phyloP scores from a whole-genome alignment of 2,797 vertebrate genomes.

The Delichon dasypus region DNA sequence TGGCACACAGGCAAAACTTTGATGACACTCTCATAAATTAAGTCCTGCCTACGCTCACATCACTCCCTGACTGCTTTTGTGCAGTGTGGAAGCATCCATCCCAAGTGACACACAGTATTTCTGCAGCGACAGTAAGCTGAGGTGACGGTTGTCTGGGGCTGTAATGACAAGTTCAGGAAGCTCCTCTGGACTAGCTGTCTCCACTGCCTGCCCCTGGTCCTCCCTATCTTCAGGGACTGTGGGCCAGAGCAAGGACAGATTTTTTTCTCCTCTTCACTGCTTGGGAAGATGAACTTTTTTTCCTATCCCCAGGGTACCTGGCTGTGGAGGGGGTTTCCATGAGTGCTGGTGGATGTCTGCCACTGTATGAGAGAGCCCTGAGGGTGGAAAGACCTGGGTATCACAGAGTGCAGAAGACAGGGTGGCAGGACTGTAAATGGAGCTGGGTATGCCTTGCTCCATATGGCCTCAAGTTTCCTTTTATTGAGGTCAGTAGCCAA shows the following conservation, averaged over 20 bases:
- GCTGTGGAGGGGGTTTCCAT: not conserved
- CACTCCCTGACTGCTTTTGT: constrained; percentile 10
- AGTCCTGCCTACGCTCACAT: not conserved
- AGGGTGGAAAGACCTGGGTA: not conserved
- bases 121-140: constrained; percentile 7
- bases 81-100: not conserved
- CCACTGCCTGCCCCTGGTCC: not conserved
- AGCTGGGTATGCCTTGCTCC: not conserved
- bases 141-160: not conserved
- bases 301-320: not conserved
- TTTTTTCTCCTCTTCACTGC: not conserved
- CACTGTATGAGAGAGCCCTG: not conserved
- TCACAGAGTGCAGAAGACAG: rapidly evolving
- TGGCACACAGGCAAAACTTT: not conserved
- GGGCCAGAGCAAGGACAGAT: not conserved
- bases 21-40: constrained; percentile 8
- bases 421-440: not conserved
- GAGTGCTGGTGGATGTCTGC: not conserved
- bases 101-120: not conserved
- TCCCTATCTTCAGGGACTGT: not conserved
- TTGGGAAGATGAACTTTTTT: not conserved
- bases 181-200: not conserved
- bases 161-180: not conserved
- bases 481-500: not conserved
- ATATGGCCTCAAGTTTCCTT: not conserved